Percentiles rank a stretch among this genome's conserved stretches.
Evolutionary conservation across 92 coral and sea anemone species (phyloP).

Genomic region (Phenganax stokvisi): DNA sequence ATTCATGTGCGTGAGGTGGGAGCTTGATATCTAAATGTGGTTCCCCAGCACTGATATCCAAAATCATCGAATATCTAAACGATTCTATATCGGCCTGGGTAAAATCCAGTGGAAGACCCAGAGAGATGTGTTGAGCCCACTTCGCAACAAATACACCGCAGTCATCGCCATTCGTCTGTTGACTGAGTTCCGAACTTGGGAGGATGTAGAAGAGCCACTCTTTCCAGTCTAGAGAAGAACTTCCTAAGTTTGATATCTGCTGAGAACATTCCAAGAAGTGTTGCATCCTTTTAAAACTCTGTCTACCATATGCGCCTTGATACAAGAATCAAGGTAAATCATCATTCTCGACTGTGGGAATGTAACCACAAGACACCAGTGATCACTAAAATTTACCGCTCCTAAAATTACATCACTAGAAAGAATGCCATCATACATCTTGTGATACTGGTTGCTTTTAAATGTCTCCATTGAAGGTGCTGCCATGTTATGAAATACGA

Average conservation of each 20-base stretch:
- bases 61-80: conserved; percentile 40
- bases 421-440: conserved; percentile 32
- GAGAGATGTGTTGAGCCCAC: conserved; percentile 42
- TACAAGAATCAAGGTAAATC: conserved; percentile 49
- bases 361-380: conserved; percentile 48
- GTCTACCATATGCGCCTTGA: conserved; percentile 38
- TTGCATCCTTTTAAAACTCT: conserved; percentile 43
- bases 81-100: conserved; percentile 32
- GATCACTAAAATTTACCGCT: conserved; percentile 46
- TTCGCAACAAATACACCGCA: conserved; percentile 59
- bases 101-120: conserved; percentile 33
- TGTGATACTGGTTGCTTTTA: conserved; percentile 37
- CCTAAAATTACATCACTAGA: conserved; percentile 50
- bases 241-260: neutral
- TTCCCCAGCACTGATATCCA: conserved; percentile 32
- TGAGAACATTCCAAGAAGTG: conserved; percentile 37
- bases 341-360: conserved; percentile 32
- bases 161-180: conserved; percentile 47
- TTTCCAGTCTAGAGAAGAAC: conserved; percentile 1
- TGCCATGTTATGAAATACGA: conserved; percentile 41
- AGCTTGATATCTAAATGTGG: neutral
- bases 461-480: conserved; percentile 44
- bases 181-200: conserved; percentile 42
- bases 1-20: neutral
- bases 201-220: conserved; percentile 38